Base-by-base conservation (phyloP, 1,140 invertebrate species). In the Pantala flavescens region DNA sequence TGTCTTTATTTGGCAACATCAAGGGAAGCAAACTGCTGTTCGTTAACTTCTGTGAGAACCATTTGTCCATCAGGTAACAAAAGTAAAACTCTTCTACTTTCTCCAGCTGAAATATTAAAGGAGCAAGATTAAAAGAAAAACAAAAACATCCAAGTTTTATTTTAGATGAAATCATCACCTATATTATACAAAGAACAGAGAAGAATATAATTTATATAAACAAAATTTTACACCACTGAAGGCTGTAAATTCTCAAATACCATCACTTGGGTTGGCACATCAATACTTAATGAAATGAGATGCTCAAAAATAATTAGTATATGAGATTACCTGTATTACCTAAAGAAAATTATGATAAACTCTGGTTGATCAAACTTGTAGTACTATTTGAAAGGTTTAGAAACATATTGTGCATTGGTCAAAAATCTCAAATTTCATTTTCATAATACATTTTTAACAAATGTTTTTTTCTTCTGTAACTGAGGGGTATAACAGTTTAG, bases 11-110 rank as follows among this genome's bases (percentile, higher is more conserved):
- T 87, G 78, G 88, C 87, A 28, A 89, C 80, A 80, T 90, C 89
- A 74, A 90, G 81, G 75, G 89, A 88, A 77, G 89, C 89, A 78
- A 91, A 94, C 79, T 94, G 91, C 79, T 93, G 91, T 78, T 92
- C 90, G 76, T 92, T 90, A 63, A 94, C 88, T 83, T 93, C 91
- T 23, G 92, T 93, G 87, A 93, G 90, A 85, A 93, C 92, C 73
- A 93, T 85, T 79, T 90, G 92, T 70, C 91, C 91, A 81, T 93
- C 91, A 10, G 91, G 91, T 77, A 93, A 82, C 76, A 93, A 82
- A 42, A 93, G 84, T 0, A 93, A 90, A 12, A 94, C 91, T 83
- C 90, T 87, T 79, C 91, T 87, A 10, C 90, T 92, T 24, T 91
- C 91, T 81, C 90, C 91, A 92, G 77, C 1, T 82, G 82, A 76